phyloP scores from a whole-genome alignment of 35 echinoderm and acorn worm genomes.

The Heliocidaris erythrogramma region DNA sequence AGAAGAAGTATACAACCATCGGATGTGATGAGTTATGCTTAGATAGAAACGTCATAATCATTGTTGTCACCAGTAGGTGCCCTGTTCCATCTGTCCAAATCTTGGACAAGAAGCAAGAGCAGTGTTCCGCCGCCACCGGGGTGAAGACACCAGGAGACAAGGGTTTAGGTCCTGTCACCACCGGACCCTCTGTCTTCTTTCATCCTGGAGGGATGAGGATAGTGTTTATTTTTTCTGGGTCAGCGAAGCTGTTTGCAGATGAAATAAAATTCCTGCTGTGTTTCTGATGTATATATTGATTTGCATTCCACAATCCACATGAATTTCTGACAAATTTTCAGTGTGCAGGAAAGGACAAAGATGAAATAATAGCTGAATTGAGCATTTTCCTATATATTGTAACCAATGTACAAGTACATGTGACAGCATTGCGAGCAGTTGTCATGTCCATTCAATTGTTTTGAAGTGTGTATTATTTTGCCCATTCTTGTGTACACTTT shows the following conservation, averaged over 20 bases:
- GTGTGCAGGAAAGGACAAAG: neutral
- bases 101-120: neutral
- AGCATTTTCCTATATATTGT: no score
- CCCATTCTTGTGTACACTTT: no score
- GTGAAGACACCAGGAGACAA: neutral
- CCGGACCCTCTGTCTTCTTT: neutral
- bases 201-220: neutral
- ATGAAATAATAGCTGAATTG: no score
- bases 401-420: no score
- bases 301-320: neutral
- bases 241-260: constrained; percentile 13
- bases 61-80: no score
- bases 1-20: no score
- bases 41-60: no score
- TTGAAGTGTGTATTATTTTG: no score
- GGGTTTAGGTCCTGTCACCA: neutral
- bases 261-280: constrained; percentile 2
- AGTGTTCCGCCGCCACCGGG: neutral
- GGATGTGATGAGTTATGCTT: no score
- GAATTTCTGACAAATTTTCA: neutral
- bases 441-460: no score
- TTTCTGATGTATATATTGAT: neutral
- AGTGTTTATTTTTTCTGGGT: constrained; percentile 43
- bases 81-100: no score
- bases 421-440: no score